These are phyloP conservation scores for Dendrocincla tyrannina DNA, from an alignment of 2,797 vertebrate genomes.

Conservation along the genomic window DNA sequence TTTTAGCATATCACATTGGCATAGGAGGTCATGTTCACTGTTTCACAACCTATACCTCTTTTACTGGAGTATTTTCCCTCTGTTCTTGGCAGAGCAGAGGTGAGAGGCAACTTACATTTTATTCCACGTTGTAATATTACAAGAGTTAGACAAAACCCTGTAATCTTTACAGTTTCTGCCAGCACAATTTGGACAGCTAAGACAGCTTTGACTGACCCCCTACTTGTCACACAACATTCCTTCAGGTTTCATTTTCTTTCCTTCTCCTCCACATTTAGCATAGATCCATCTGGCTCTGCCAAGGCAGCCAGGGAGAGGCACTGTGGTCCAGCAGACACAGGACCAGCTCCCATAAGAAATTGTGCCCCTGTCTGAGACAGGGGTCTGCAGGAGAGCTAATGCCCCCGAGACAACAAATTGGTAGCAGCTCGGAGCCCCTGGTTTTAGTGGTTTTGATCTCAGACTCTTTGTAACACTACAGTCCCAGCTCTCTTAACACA, in stretches of 20 bases:
- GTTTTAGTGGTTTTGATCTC: neutral
- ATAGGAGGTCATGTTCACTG: neutral
- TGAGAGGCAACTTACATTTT: neutral
- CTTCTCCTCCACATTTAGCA: neutral
- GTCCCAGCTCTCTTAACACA: neutral
- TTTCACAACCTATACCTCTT: neutral
- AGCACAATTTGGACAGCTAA: neutral
- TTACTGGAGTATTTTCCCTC: neutral
- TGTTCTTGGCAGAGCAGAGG: neutral
- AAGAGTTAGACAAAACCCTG: neutral
- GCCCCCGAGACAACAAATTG: neutral
- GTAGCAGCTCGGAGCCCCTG: neutral
- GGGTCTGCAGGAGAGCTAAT: neutral
- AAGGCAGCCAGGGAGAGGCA: neutral
- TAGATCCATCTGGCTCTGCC: accelerated
- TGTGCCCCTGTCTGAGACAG: neutral
- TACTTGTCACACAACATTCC: neutral
- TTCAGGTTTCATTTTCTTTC: neutral
- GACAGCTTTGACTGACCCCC: neutral
- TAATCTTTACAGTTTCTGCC: neutral
- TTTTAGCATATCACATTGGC: neutral
- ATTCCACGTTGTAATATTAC: neutral
- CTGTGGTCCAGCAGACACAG: neutral
- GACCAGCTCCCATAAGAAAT: neutral
- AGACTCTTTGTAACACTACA: neutral